phyloP scores from a whole-genome alignment of 2,888 invertebrate species.

The Caenorhabditis sp. region DNA sequence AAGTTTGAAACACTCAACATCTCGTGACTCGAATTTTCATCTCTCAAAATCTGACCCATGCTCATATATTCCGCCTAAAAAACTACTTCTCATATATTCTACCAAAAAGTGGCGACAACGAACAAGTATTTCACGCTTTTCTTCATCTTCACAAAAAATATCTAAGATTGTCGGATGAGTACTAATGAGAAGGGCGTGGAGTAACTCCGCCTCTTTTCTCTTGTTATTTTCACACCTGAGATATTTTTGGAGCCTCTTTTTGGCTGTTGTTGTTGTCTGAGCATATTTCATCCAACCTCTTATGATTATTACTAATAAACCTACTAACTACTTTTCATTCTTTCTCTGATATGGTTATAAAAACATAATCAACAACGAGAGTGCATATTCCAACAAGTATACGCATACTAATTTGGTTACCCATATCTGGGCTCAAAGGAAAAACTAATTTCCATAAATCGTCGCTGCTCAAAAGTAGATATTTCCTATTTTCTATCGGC shows the following conservation, averaged over 20 bases:
- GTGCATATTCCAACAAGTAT: neutral
- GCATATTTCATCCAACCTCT: neutral
- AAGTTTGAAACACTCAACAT: neutral
- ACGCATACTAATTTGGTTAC: neutral
- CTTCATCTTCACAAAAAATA: neutral
- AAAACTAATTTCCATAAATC: conserved; percentile 1
- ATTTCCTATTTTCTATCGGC: neutral
- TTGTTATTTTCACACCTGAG: neutral
- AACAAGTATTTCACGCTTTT: neutral
- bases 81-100: neutral
- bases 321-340: neutral
- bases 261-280: neutral
- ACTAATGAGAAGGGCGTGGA: neutral
- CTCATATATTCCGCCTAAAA: too few relatives aligned
- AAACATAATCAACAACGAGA: neutral
- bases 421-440: neutral
- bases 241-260: neutral
- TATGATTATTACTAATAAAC: neutral
- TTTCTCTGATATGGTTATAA: neutral
- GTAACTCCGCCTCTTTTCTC: neutral
- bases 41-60: neutral
- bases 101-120: neutral
- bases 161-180: neutral
- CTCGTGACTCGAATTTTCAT: neutral
- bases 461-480: neutral